phyloP scores from a whole-genome alignment of 2,888 invertebrate species.

The Epirrita christyi region DNA sequence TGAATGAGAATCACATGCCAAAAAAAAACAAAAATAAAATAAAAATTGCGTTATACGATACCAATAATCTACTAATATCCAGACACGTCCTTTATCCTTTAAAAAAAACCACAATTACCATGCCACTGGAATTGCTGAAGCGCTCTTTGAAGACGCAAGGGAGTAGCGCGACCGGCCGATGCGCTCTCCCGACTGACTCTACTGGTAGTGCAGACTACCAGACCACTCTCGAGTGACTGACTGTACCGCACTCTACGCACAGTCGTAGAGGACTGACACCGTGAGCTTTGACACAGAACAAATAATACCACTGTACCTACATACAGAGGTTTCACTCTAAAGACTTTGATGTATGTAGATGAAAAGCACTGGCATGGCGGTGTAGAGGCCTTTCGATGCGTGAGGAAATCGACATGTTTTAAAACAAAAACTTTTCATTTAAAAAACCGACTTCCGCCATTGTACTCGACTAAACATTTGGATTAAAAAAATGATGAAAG shows the following conservation, averaged over 20 bases:
- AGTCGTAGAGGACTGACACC: conserved; percentile 39
- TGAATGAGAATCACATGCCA: conserved; percentile 2
- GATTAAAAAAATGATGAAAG: too few relatives aligned
- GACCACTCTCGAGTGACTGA: conserved; percentile 10
- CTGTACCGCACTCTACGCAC: conserved; percentile 26
- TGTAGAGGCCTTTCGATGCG: too few relatives aligned
- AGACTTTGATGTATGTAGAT: too few relatives aligned
- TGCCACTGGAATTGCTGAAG: conserved; percentile 71
- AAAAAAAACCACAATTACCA: conserved; percentile 71
- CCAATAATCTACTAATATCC: conserved; percentile 54
- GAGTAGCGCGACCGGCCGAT: conserved; percentile 62
- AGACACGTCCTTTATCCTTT: conserved; percentile 29
- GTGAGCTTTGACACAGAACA: conserved; percentile 17
- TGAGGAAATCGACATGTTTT: too few relatives aligned
- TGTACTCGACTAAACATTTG: too few relatives aligned
- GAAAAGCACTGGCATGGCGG: too few relatives aligned
- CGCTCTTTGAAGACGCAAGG: conserved; percentile 52
- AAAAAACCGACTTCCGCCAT: too few relatives aligned
- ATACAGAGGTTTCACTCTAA: too few relatives aligned
- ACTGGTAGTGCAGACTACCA: conserved; percentile 37
- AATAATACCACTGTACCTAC: too few relatives aligned
- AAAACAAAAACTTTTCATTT: too few relatives aligned
- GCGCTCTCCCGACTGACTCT: conserved; percentile 70
- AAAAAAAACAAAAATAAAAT: conserved; percentile 21
- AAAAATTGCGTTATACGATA: conserved; percentile 75